Evolutionary conservation across 2,888 invertebrate genomes (phyloP), one percentile per base, ranked within the genome.

Genomic region (Polydesmus complanatus): DNA sequence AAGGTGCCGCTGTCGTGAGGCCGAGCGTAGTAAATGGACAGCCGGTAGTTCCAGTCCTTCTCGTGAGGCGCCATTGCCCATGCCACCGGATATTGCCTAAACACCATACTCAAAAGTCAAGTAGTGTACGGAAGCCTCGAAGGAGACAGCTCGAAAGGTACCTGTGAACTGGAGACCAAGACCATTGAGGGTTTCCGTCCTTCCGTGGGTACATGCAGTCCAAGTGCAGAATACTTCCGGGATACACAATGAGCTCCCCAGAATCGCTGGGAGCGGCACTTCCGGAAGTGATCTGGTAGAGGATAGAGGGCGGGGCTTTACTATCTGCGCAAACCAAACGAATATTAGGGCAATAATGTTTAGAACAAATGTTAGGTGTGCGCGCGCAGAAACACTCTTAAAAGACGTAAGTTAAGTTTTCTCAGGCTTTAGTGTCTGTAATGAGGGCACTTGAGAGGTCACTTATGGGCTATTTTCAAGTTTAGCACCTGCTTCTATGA

Each of bases 181-280:
- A 85, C 91, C 91, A 91, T 69, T 87, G 86, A 0, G 91, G 90
- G 64, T 85, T 84, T 1, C 90, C 90, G 22, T 84, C 77, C 21
- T 82, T 78, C 47, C 87, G 78, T 1, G 84, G 83, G 69, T 85
- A 84, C 67, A 90, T 80, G 71, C 91, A 91, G 73, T 90, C 90
- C 63, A 91, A 78, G 70, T 87, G 83, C 21, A 91, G 76, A 2
- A 86, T 86, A 65, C 84, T 84, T 65, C 86, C 88, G 0, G 90
- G 90, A 68, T 82, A 85, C 51, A 90, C 85, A 26, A 85, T 85
- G 64, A 91, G 74, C 65, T 86, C 83, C 14, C 90, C 90, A 1
- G 83, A 81, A 27, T 67, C 65, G 5, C 65, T 66, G 8, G 64
- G 62, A 8, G 61, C 62, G 11, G 64, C 64, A 47, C 61, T 61